Conservation (phyloP, 2,797 vertebrate genomes). For the Poecile montanus region DNA sequence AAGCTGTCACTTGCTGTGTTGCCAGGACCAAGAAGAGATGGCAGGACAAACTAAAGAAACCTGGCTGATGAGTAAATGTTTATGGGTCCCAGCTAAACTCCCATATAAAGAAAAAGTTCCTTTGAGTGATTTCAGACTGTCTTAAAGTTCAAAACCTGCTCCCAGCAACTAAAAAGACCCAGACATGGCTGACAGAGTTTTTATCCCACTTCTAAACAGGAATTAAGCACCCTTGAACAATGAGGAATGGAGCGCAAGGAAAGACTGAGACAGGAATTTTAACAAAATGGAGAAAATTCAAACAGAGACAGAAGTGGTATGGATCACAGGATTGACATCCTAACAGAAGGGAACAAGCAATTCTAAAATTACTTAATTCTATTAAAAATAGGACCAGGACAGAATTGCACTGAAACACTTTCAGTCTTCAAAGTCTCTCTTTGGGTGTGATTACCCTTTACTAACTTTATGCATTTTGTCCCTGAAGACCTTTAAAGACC, state of each 20-base stretch:
- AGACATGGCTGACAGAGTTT: not conserved
- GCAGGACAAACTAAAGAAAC: not conserved
- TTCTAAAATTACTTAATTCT: not conserved
- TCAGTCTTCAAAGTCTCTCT: not conserved
- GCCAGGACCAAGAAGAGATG: not conserved
- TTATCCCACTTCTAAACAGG: not conserved
- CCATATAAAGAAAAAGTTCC: not conserved
- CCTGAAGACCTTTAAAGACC: not conserved
- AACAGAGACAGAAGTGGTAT: not conserved
- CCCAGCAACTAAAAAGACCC: not conserved
- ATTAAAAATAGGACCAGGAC: not conserved
- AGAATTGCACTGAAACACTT: not conserved
- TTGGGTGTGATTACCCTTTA: not conserved
- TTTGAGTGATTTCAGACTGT: not conserved
- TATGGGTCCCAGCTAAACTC: not conserved
- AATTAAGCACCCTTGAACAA: not conserved
- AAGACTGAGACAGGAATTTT: not conserved
- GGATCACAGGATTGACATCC: not conserved
- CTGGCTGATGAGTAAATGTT: not conserved
- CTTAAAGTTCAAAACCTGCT: not conserved
- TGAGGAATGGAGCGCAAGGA: rapidly evolving
- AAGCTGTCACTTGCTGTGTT: not conserved
- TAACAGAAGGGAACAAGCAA: not conserved
- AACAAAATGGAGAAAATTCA: not conserved
- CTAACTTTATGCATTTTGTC: not conserved